A percentile compares a stretch with the other conserved stretches of the same genome.
Evolutionary conservation across 1,140 invertebrate genomes (phyloP).

Genomic region (Heliconius eleuchia): DNA sequence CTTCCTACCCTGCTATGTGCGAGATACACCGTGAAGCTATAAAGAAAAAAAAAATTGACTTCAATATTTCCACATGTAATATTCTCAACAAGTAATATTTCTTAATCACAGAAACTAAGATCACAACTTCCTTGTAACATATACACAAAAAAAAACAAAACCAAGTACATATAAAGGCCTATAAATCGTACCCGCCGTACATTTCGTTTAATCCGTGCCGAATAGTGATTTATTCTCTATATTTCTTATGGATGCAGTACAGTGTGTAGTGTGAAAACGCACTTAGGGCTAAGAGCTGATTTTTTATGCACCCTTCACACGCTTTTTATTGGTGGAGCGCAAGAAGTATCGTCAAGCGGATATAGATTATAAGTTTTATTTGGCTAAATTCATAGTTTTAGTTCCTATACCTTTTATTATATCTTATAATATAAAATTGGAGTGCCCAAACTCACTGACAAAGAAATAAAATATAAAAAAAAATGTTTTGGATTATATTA

Average conservation of each 20-base stretch:
- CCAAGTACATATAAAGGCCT: background rate
- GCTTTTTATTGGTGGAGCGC: constrained; percentile 40
- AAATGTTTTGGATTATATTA: too few relatives aligned
- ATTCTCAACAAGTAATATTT: too few relatives aligned
- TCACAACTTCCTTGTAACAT: background rate
- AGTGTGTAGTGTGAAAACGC: constrained; percentile 53
- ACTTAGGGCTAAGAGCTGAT: constrained; percentile 60
- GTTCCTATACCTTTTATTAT: too few relatives aligned
- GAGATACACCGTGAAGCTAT: too few relatives aligned
- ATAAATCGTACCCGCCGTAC: background rate
- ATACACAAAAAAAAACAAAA: background rate
- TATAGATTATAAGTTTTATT: too few relatives aligned
- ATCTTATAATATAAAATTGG: too few relatives aligned
- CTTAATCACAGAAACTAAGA: background rate
- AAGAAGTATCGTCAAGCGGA: background rate
- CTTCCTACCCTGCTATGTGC: too few relatives aligned
- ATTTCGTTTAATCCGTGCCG: constrained; percentile 6
- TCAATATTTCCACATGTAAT: too few relatives aligned
- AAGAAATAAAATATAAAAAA: too few relatives aligned
- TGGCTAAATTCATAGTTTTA: too few relatives aligned
- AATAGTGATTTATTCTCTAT: constrained; percentile 34
- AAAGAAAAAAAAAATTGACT: background rate
- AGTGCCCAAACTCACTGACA: too few relatives aligned
- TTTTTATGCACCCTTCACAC: constrained; percentile 59
- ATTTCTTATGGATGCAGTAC: constrained; percentile 41